Evolutionary conservation across 2,113 vertebrate species (phyloP).

Genomic region (Silurus glanis): DNA sequence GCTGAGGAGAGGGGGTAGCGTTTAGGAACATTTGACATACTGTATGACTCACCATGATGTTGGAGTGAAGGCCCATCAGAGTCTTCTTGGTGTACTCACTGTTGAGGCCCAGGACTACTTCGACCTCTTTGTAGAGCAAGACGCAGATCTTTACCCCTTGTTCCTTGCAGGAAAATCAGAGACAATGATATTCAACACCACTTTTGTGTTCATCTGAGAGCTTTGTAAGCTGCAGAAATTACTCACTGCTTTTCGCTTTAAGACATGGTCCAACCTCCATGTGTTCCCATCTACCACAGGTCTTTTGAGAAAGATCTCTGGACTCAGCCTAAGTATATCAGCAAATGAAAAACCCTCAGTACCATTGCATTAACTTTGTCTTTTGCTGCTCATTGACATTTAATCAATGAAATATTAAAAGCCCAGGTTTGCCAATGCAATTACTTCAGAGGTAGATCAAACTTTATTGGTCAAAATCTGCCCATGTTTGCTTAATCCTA

Average conservation of each 20-base stretch:
- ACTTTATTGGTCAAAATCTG: not conserved
- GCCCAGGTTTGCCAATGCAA: not conserved
- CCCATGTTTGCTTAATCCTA: no score
- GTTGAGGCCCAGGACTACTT: constrained; percentile 60
- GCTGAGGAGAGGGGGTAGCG: constrained; percentile 5
- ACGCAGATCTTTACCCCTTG: constrained; percentile 58
- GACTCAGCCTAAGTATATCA: constrained; percentile 51
- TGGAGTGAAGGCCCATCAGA: constrained; percentile 57
- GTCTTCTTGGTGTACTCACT: constrained; percentile 63
- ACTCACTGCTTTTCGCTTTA: constrained; percentile 58
- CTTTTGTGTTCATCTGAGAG: not conserved
- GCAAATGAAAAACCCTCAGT: not conserved
- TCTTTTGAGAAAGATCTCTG: constrained; percentile 59
- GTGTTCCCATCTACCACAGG: constrained; percentile 59
- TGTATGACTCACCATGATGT: constrained; percentile 58
- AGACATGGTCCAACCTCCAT: constrained; percentile 59
- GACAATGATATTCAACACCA: not conserved
- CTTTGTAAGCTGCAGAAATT: constrained; percentile 1
- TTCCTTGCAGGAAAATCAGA: constrained; percentile 42
- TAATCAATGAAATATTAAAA: not conserved
- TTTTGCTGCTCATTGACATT: not conserved
- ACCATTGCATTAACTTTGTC: not conserved
- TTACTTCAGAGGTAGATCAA: not conserved
- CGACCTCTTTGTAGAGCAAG: constrained; percentile 60
- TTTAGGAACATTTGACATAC: constrained; percentile 42